A percentile compares a stretch with the other conserved stretches of the same genome.
These are phyloP conservation scores for Lonchura striata DNA, from an alignment of 2,113 vertebrate species.

Conservation along the genomic window DNA sequence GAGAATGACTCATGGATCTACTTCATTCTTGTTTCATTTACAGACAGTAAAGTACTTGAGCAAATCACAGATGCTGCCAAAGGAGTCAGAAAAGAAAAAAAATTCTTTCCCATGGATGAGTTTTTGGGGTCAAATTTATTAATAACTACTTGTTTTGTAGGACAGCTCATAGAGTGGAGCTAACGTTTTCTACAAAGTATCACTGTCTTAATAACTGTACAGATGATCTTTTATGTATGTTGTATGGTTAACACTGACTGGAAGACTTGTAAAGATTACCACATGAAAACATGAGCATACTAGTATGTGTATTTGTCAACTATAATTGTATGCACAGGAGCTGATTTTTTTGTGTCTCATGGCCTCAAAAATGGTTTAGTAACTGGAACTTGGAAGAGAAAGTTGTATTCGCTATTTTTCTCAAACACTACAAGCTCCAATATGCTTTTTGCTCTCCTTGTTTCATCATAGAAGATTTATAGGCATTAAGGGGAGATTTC, in stretches of 20 bases:
- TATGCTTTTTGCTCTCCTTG: neutral
- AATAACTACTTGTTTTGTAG: neutral
- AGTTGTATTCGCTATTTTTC: neutral
- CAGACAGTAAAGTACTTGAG: slow-evolving; percentile 26
- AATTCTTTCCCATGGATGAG: neutral
- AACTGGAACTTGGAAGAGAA: rapidly evolving
- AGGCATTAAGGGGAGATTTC: neutral
- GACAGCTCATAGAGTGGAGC: neutral
- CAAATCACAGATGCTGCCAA: slow-evolving; percentile 57
- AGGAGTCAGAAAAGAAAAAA: slow-evolving; percentile 14
- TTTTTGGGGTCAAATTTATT: neutral
- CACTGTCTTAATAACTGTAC: neutral
- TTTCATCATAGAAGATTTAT: neutral
- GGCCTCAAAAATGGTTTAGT: neutral
- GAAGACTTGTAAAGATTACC: neutral
- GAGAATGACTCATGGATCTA: slow-evolving; percentile 58
- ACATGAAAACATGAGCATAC: neutral
- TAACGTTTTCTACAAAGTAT: neutral
- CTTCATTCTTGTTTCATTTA: slow-evolving; percentile 52
- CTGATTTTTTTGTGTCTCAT: neutral
- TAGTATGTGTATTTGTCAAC: neutral
- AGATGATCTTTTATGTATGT: neutral
- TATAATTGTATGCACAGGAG: neutral
- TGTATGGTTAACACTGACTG: neutral
- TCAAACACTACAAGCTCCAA: neutral